Base-by-base conservation (phyloP, 2,113 vertebrate genomes). In the Oreochromis niloticus region DNA sequence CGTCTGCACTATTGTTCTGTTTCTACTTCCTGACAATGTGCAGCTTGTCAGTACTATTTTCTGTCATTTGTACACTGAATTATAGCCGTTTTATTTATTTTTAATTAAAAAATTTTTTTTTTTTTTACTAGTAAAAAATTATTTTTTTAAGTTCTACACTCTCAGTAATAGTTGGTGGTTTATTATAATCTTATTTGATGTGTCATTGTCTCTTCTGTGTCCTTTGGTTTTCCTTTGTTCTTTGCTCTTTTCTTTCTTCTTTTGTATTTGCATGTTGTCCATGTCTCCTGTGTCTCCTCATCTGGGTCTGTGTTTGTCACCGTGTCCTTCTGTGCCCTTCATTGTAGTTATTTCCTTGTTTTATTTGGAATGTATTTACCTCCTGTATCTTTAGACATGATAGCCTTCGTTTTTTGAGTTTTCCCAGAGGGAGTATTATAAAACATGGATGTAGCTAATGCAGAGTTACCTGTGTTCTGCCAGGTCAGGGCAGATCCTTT, bases 1-100 rank as follows among this genome's bases (percentile, higher is more conserved):
- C 41, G 14, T 85, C 89, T 91, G 39, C 41, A 46, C 57, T 50
- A 55, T 54, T 85, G 46, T 12, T 61, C 13, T 83, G 46, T 82
- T 55, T 83, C 75, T 32, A 80, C 27, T 89, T 88, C 24, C 59
- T 82, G 34, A 66, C 19, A 85, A 54, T 46, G 46, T 11, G 9
- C 9, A 82, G 32, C 14, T 41, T 81, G 54, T 79, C 34, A 16
- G 6, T 13, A 7, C 11, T 63, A n/a, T 41, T 84, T 54, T 36
- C 30, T 41, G 22, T 2, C 48, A 83, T 3, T 1, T 57, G 14
- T 80, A 30, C 41, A 48, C 16, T 78, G 6, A 78, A 78, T 50
- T 78, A 13, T 24, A 48, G 24, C 41, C 0, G 2, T 75, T 75
- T 73, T 3, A 14, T 73, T 27, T 27, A 17, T 27, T 14, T 27